Base-by-base conservation (phyloP, 2,888 invertebrate species). In the Nymphalis c-album region DNA sequence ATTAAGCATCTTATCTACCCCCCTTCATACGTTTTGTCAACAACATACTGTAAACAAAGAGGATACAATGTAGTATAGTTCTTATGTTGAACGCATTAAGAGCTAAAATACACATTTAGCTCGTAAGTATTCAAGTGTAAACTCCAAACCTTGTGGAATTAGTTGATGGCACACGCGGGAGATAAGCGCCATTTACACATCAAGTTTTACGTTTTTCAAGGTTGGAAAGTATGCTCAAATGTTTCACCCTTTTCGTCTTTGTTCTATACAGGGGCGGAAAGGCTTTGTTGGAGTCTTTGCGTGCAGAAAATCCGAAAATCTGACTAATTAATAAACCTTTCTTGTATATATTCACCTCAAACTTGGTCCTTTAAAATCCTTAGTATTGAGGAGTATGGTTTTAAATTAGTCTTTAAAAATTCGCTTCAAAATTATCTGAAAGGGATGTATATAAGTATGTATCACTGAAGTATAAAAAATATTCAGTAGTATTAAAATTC, bases 111-210 rank as follows among this genome's bases (percentile, higher is more conserved):
- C 40, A 16, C 22, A 4, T n/a, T 47, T 40, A 53, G 50, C 40
- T 17, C 13, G 40, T 20, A 16, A 31, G 61, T 64, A 45, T 46
- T 59, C 22, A 47, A 26, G 48, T 64, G 70, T 68, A 65, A 64
- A 67, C 67, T 68, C 55, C 17, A 60, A 71, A 65, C 64, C 65
- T 66, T 63, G 72, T 72, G 71, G 73, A 76, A 75, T 74, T 76
- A 74, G 75, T 73, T 73, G 69, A 73, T 72, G 70, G 69, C 71
- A 69, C 69, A 67, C 71, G 53, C 53, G 67, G 70, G 71, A 72
- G 73, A 71, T 74, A 74, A 76, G 73, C 72, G 71, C 64, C 68
- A 70, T 69, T 71, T 71, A 70, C 69, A 60, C 61, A 62, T 65
- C 64, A 65, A 64, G 46, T 59, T 68, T 45, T 18, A 47, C 58